Percentiles rank a stretch among this genome's conserved stretches.
Evolutionary conservation across 2,113 vertebrate species (phyloP).

Genomic region (Trinectes maculatus): DNA sequence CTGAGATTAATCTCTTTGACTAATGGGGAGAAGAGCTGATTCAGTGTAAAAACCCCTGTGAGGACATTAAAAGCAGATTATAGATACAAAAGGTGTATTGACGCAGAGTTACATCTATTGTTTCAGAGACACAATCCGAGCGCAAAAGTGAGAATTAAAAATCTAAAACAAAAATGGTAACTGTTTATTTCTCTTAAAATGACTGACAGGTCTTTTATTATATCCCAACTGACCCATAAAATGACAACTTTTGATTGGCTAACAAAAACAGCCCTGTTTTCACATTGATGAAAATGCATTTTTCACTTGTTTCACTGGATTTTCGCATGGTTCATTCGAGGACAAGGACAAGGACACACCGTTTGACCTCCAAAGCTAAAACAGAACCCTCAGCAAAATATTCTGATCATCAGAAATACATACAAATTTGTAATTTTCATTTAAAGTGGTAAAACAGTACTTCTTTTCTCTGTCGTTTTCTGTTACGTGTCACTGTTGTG

Average conservation of each 20-base stretch:
- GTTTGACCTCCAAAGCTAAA: not conserved
- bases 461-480: not conserved
- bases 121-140: not conserved
- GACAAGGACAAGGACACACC: no score
- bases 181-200: no score
- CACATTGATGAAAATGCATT: no score
- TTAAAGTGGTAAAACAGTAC: not conserved
- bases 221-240: no score
- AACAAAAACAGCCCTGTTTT: no score
- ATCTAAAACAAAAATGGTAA: no score
- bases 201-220: no score
- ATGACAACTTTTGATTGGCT: no score
- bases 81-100: slow-evolving; percentile 23
- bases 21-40: slow-evolving; percentile 24
- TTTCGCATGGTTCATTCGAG: no score
- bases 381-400: not conserved
- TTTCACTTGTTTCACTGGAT: no score
- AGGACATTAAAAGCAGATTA: slow-evolving; percentile 34
- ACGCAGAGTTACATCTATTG: not conserved
- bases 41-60: slow-evolving; percentile 18
- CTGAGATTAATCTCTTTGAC: slow-evolving; percentile 27
- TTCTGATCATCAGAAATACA: not conserved
- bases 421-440: not conserved
- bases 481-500: slow-evolving; percentile 23
- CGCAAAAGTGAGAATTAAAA: not conserved